These are phyloP conservation scores for Sitta europaea DNA, from an alignment of 2,113 vertebrate genomes.

Conservation along the genomic window DNA sequence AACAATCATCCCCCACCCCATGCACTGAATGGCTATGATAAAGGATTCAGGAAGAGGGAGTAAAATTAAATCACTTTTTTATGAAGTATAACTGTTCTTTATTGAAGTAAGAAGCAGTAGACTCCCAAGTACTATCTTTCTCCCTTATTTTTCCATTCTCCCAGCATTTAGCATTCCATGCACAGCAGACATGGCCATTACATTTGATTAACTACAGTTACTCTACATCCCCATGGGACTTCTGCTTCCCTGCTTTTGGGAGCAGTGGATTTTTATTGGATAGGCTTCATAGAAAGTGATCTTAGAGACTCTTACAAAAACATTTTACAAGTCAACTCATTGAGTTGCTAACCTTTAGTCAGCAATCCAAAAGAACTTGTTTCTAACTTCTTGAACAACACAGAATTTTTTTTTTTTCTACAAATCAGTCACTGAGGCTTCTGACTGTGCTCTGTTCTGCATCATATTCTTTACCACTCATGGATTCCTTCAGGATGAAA, in stretches of 20 bases:
- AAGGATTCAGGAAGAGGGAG: neutral
- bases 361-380: neutral
- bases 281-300: neutral
- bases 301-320: neutral
- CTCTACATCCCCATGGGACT: neutral
- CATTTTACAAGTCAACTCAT: neutral
- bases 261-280: neutral
- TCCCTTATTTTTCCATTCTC: neutral
- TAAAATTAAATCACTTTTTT: conserved; percentile 1
- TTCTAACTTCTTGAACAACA: neutral
- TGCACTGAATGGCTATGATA: neutral
- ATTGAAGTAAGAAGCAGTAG: conserved; percentile 11
- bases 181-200: neutral
- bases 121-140: neutral
- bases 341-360: neutral
- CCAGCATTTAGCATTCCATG: neutral
- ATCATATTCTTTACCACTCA: neutral
- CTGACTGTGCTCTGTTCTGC: neutral
- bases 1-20: neutral
- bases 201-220: conserved; percentile 18
- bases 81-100: neutral
- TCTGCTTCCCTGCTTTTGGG: neutral
- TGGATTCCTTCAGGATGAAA: neutral
- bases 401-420: neutral
- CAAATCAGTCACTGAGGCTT: neutral